phyloP scores from a whole-genome alignment of 2,888 invertebrate species.

The Lysandra coridon region DNA sequence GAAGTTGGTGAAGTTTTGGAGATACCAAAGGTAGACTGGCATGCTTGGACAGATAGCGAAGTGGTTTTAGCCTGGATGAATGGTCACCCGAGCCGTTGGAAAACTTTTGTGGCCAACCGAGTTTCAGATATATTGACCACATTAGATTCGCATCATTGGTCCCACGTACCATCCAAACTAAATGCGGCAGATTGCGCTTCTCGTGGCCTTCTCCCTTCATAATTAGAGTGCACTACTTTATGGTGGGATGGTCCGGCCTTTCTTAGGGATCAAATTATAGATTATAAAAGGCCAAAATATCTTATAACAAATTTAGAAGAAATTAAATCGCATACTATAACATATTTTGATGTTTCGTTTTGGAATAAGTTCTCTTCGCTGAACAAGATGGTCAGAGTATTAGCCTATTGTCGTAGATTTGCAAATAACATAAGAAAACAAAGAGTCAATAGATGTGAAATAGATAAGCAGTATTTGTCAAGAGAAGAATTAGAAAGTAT shows the following conservation, averaged over 20 bases:
- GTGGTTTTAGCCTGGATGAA: slow-evolving; percentile 34
- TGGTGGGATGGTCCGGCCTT: slow-evolving; percentile 1
- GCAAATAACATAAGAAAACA: no score
- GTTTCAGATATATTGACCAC: slow-evolving; percentile 39
- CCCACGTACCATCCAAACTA: slow-evolving; percentile 38
- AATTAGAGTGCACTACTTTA: slow-evolving; percentile 31
- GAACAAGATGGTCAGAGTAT: slow-evolving; percentile 4
- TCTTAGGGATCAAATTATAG: not conserved
- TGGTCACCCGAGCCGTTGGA: slow-evolving; percentile 35
- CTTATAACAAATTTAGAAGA: no score
- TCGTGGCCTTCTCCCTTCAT: not conserved
- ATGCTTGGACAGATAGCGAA: slow-evolving; percentile 35
- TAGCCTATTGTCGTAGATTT: no score
- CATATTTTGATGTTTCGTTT: not conserved
- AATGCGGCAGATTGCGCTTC: not conserved
- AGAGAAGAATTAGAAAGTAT: no score
- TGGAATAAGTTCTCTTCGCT: not conserved
- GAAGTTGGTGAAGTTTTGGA: slow-evolving; percentile 27
- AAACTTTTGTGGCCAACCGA: slow-evolving; percentile 33
- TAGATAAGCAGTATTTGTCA: no score
- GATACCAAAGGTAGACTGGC: slow-evolving; percentile 20
- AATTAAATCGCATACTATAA: not conserved
- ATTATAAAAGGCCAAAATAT: not conserved
- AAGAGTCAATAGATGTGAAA: no score
- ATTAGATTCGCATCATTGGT: slow-evolving; percentile 39